Evolutionary conservation across 2,888 invertebrate genomes (phyloP), one percentile per base, ranked within the genome.

Genomic region (Bellardia bayeri): DNA sequence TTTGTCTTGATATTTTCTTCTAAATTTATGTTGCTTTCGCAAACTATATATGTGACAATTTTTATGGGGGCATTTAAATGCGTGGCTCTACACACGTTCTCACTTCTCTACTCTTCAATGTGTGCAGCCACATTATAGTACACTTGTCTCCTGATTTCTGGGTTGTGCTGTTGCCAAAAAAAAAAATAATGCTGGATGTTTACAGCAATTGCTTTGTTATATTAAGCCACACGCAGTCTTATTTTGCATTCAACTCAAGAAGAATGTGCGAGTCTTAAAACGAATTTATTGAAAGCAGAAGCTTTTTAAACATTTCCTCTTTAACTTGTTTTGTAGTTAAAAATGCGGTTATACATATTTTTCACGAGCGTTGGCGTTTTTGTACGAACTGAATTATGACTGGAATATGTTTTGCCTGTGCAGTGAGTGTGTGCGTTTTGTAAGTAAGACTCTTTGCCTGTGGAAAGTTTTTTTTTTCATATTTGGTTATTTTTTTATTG

Each of bases 1-100:
- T 33, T 90, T 89, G n/a, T 87, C 71, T 79, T 85, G 85, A 78
- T 56, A 68, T 84, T 81, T 86, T 86, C 75, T 88, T 42, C 49
- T 81, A n/a, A 68, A 83, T 88, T 79, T 86, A 81, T 64, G 79
- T 76, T 64, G n/a, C 37, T 16, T 42, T 56, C 13, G 54, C 33
- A 23, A 58, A 74, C 30, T 11, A 74, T 76, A 71, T 56, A 56
- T 66, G 63, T 71, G 80, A 80, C 80, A 80, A 69, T 80, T 71
- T 80, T 71, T 71, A 80, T 63, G 71, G 37, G 51, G 79, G 69
- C 51, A 37, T 40, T 51, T n/a, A 49, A 66, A 66, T 45, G 49
- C 45, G 30, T 58, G 68, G 30, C 16, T 13, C n/a, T 37, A 8
- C 2, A 3, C 1, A 1, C 30, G 49, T 69, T 51, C 4, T 5